These are phyloP conservation scores for Lepus americanus DNA, from an alignment of 2,113 vertebrate genomes.

Conservation along the genomic window DNA sequence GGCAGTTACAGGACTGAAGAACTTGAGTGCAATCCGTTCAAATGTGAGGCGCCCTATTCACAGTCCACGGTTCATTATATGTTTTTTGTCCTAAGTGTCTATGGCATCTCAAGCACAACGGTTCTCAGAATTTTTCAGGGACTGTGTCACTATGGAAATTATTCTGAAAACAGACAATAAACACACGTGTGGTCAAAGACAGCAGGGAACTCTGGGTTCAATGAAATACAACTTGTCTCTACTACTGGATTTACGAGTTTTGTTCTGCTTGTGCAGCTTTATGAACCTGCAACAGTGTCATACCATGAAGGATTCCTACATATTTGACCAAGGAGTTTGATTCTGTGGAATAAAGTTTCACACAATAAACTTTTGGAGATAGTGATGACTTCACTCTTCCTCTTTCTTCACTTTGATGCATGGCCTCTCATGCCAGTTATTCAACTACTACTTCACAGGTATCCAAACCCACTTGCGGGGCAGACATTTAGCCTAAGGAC, in stretches of 20 bases:
- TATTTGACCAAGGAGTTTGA: not conserved
- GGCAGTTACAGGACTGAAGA: not conserved
- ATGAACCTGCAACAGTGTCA: not conserved
- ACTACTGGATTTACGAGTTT: not conserved
- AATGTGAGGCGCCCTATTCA: not conserved
- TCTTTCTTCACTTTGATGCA: not conserved
- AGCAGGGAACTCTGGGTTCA: not conserved
- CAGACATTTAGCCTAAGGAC: too few species aligned
- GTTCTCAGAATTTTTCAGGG: not conserved
- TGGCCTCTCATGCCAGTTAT: not conserved
- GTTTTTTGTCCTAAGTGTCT: not conserved
- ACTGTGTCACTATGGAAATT: not conserved
- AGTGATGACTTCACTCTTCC: not conserved
- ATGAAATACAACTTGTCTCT: not conserved
- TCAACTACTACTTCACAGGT: not conserved
- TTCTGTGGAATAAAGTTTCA: not conserved
- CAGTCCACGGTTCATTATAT: not conserved
- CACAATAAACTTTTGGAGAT: not conserved
- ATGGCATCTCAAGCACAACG: not conserved
- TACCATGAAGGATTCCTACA: not conserved
- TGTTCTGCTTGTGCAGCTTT: not conserved
- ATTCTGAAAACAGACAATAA: conserved; percentile 35
- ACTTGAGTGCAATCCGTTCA: not conserved
- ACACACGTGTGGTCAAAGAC: not conserved
- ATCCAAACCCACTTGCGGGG: not conserved